Evolutionary conservation across 2,113 vertebrate species (phyloP).

Genomic region (Chlorocebus sabaeus): DNA sequence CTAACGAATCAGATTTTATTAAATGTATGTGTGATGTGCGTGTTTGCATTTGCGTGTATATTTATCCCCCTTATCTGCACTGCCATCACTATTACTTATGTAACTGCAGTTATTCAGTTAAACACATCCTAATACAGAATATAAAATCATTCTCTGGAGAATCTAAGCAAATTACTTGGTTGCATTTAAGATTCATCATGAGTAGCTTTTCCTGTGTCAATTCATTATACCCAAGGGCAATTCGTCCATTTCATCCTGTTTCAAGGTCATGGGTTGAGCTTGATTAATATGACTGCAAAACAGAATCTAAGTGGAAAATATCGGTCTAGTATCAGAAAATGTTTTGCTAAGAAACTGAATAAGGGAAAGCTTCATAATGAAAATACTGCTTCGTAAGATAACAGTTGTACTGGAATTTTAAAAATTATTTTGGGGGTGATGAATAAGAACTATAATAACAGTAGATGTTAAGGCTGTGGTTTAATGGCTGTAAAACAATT

Average conservation of each 20-base stretch:
- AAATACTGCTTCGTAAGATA: background rate
- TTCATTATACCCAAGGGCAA: slow-evolving; percentile 39
- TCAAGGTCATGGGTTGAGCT: slow-evolving; percentile 39
- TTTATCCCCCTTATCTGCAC: background rate
- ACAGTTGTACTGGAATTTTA: background rate
- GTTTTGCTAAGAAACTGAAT: slow-evolving; percentile 24
- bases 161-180: slow-evolving; percentile 57
- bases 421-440: background rate
- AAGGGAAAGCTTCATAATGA: background rate
- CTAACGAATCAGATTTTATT: slow-evolving; percentile 10
- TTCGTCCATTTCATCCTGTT: background rate
- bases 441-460: background rate
- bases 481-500: background rate
- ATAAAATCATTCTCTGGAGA: slow-evolving; percentile 49
- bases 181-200: slow-evolving; percentile 3
- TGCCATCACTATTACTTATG: background rate
- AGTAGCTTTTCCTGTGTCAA: slow-evolving; percentile 55
- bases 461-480: background rate
- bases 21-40: background rate
- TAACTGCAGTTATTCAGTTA: background rate
- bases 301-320: slow-evolving; percentile 34
- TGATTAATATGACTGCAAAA: slow-evolving; percentile 36
- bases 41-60: background rate
- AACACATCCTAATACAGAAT: slow-evolving; percentile 9
- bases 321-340: background rate